Base-by-base conservation (phyloP, 2,888 invertebrate species). In the Luperina testacea region DNA sequence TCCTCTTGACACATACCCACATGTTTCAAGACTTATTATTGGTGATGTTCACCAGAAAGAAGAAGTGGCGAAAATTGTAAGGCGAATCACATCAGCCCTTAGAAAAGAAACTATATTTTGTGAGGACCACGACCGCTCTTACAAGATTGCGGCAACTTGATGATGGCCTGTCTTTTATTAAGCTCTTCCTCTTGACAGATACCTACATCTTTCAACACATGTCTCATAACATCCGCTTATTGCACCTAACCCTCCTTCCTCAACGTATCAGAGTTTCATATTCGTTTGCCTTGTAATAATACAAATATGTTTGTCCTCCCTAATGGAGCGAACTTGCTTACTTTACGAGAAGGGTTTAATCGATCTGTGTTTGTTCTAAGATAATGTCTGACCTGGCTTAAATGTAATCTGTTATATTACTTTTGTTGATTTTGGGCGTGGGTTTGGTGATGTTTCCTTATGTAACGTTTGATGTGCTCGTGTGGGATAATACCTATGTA, bases 311-410 rank as follows among this genome's bases (percentile, higher is more conserved):
- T 93, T 93, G 88, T 89, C 68, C 74, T 80, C 86, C 86, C 92
- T 93, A 93, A 93, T 93, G 92, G 93, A 84, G 85, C 86, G 68
- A 82, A 90, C 88, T 88, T 88, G 86, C 87, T 83, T 89, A 84
- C 87, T 80, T 79, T 78, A 78, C 77, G 83, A 75, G 85, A 90
- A 91, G 84, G 92, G 91, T 91, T 92, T 92, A 93, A 93, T 92
- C 91, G 93, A 93, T 92, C 92, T 88, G n/a, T 93, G 92, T 93
- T 92, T 92, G 90, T 85, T 81, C 80, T 63, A 38, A 81, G 81
- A 86, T 87, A 81, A 84, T 78, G 77, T 82, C 82, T 76, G 82
- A 87, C 83, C 87, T 75, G 77, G 70, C 70, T 82, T 81, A 72
- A 57, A 64, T 38, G 75, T 73, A 73, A 76, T 78, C 77, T 75